Percentiles rank a stretch among this genome's conserved stretches.
phyloP scores from a whole-genome alignment of 2,797 vertebrate species.

The Neoniphon sammara region DNA sequence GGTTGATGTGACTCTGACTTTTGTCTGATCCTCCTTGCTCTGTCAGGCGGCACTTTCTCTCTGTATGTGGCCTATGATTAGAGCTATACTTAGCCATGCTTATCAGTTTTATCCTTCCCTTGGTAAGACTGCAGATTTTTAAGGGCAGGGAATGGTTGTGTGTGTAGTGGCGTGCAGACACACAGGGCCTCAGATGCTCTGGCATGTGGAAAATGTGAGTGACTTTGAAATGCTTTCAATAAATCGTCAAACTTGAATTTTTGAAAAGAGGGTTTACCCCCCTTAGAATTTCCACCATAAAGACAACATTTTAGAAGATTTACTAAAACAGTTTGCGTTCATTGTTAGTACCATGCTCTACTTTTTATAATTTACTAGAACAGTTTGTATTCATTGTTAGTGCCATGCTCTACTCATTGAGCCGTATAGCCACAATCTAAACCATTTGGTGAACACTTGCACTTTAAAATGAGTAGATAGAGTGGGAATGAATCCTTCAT shows the following conservation, averaged over 20 bases:
- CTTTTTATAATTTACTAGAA: too few relatives aligned
- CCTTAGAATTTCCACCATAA: too few relatives aligned
- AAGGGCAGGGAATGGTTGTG: conserved; percentile 59
- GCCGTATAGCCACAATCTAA: too few relatives aligned
- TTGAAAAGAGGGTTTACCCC: background rate
- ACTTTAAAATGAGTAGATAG: too few relatives aligned
- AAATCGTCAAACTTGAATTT: background rate
- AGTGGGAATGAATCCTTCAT: background rate
- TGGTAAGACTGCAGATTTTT: conserved; percentile 64
- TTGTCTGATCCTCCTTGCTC: conserved; percentile 65
- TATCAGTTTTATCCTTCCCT: conserved; percentile 66
- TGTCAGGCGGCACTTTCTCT: conserved; percentile 21
- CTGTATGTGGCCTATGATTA: conserved; percentile 68
- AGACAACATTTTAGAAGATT: too few relatives aligned
- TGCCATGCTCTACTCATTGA: too few relatives aligned
- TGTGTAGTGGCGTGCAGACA: conserved; percentile 22
- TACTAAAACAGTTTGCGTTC: too few relatives aligned
- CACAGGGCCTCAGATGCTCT: conserved; percentile 29
- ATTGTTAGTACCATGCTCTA: too few relatives aligned
- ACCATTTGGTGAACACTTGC: too few relatives aligned
- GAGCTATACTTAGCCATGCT: conserved; percentile 72
- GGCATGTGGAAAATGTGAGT: background rate
- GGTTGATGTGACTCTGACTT: conserved; percentile 65
- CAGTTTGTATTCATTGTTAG: too few relatives aligned
- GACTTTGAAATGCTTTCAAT: background rate